These are phyloP conservation scores for Antechinus stuartii DNA, from an alignment of 2,113 vertebrate genomes.

Conservation along the genomic window DNA sequence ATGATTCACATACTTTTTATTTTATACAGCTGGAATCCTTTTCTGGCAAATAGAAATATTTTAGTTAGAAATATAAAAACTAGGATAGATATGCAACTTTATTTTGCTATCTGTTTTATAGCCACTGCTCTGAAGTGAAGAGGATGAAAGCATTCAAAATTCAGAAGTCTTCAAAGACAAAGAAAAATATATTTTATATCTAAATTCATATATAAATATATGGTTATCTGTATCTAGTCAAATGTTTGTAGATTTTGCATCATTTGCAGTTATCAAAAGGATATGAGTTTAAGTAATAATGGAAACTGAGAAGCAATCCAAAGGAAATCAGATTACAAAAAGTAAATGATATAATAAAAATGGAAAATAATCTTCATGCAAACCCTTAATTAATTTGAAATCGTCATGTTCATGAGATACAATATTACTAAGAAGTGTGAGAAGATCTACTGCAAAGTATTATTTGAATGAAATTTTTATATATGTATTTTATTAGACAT, in stretches of 20 bases:
- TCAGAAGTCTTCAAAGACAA: not conserved
- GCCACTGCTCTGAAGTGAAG: not conserved
- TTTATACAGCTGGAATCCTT: not conserved
- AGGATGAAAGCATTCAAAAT: not conserved
- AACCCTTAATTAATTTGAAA: not conserved
- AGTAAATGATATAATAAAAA: not conserved
- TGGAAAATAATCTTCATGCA: not conserved
- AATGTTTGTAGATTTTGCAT: not conserved
- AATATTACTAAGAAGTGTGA: not conserved
- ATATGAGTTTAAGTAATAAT: not conserved
- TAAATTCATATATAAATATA: not conserved
- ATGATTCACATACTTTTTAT: not conserved
- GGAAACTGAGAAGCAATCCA: not conserved
- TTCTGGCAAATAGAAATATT: not conserved
- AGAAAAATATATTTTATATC: not conserved
- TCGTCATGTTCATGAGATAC: not conserved
- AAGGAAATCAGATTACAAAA: not conserved
- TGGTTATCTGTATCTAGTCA: not conserved
- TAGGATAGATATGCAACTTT: not conserved
- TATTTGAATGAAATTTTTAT: not conserved
- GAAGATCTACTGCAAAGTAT: not conserved
- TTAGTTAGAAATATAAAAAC: not conserved
- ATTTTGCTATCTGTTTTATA: not conserved
- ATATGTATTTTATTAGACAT: not conserved
- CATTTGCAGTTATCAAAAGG: not conserved